A percentile compares a stretch with the other conserved stretches of the same genome.
phyloP scores from a whole-genome alignment of 2,113 vertebrate genomes.

The Zosterops lateralis region DNA sequence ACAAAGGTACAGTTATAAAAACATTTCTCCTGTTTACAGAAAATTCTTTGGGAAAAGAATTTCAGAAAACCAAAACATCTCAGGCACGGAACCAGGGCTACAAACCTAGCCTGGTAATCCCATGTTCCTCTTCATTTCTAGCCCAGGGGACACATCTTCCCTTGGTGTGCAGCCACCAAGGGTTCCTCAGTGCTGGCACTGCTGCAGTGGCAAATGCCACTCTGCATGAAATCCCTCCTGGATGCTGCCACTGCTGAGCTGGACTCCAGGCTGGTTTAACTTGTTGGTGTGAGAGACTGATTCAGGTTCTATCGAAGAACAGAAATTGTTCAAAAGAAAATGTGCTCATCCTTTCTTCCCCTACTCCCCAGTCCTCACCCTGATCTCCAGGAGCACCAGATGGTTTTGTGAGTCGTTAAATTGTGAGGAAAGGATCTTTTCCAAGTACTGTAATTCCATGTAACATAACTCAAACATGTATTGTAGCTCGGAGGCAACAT shows the following conservation, averaged over 20 bases:
- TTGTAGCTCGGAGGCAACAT: not conserved
- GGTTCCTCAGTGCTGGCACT: not conserved
- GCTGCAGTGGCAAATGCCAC: accelerated
- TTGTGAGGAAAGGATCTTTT: not conserved
- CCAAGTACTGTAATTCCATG: not conserved
- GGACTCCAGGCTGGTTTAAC: not conserved
- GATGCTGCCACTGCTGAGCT: not conserved
- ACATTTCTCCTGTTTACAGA: too few species aligned
- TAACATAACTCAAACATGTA: not conserved
- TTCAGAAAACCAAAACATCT: too few species aligned
- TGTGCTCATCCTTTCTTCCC: not conserved
- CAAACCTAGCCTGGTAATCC: not conserved
- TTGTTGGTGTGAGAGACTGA: not conserved
- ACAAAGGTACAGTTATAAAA: too few species aligned
- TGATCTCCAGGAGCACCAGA: not conserved
- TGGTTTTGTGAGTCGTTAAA: not conserved
- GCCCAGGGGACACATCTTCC: accelerated
- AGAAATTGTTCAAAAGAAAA: not conserved
- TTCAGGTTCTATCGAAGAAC: not conserved
- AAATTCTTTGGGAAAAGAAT: too few species aligned
- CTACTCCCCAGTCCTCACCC: not conserved
- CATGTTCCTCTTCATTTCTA: not conserved
- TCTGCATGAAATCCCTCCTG: not conserved
- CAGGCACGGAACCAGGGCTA: too few species aligned
- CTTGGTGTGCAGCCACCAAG: not conserved